Evolutionary conservation across 2,797 vertebrate genomes (phyloP).

Genomic region (Myotis planiceps): DNA sequence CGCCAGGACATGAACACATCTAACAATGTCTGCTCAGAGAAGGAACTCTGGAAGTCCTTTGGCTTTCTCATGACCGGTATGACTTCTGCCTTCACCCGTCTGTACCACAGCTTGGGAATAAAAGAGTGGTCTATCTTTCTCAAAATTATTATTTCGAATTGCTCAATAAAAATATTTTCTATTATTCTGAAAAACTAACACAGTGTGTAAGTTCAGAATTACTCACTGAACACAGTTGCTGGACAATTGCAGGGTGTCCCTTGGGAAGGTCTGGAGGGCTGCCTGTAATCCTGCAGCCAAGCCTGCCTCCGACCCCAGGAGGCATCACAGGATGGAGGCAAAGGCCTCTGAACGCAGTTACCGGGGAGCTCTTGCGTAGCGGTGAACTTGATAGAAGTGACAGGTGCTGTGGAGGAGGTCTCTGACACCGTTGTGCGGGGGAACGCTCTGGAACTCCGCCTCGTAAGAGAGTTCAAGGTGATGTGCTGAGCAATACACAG

Average conservation of each 20-base stretch:
- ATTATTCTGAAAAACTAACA: not conserved
- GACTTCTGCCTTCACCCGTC: conserved; percentile 53
- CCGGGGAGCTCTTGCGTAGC: conserved; percentile 69
- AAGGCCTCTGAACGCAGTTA: conserved; percentile 60
- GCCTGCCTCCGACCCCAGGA: conserved; percentile 58
- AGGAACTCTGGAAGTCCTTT: conserved; percentile 68
- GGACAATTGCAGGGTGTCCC: conserved; percentile 80
- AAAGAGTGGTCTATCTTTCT: not conserved
- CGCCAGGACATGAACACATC: conserved; percentile 80
- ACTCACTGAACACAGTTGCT: conserved; percentile 81
- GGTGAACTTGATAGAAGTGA: conserved; percentile 77
- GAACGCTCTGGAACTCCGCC: conserved; percentile 61
- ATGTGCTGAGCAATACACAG: conserved; percentile 74
- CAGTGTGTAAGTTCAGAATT: conserved; percentile 22
- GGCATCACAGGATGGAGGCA: conserved; percentile 74
- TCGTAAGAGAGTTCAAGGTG: conserved; percentile 75
- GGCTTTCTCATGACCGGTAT: conserved; percentile 55
- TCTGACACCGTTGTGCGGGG: conserved; percentile 56
- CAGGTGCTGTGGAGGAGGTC: conserved; percentile 65
- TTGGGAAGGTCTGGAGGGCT: conserved; percentile 79
- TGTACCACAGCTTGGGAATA: conserved; percentile 55
- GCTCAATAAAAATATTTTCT: not conserved
- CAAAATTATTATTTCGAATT: not conserved
- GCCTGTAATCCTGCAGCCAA: conserved; percentile 78
- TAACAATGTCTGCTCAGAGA: conserved; percentile 74